Conservation (phyloP, 1,140 invertebrate species). For the Drosophila persimilis region DNA sequence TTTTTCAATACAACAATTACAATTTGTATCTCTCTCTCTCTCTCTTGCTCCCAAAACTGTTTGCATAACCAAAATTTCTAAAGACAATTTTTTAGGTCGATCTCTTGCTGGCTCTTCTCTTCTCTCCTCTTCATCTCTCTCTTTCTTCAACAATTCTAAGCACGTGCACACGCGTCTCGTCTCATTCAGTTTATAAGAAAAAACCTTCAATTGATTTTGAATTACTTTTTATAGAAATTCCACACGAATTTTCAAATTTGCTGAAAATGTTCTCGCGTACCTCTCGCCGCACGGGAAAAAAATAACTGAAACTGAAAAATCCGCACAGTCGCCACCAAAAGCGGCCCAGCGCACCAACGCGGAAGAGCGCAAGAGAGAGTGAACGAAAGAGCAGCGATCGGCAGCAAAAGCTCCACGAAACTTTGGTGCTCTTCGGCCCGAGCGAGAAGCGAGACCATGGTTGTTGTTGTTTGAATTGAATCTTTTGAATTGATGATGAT, state of each 20-base stretch:
- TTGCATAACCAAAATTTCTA: slow-evolving; percentile 70
- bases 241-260: slow-evolving; percentile 27
- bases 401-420: slow-evolving; percentile 34
- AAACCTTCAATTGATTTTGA: slow-evolving; percentile 57
- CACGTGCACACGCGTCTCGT: slow-evolving; percentile 18
- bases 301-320: slow-evolving; percentile 24
- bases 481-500: slow-evolving; percentile 71
- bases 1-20: slow-evolving; percentile 19
- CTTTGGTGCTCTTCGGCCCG: slow-evolving; percentile 2
- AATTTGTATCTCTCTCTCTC: slow-evolving; percentile 2
- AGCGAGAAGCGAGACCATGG: slow-evolving; percentile 5
- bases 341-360: too few species aligned
- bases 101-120: neutral
- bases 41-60: slow-evolving; percentile 42
- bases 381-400: slow-evolving; percentile 5
- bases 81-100: slow-evolving; percentile 23
- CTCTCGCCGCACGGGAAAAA: slow-evolving; percentile 39
- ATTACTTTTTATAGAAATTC: slow-evolving; percentile 38
- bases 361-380: slow-evolving; percentile 23
- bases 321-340: slow-evolving; percentile 8
- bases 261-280: slow-evolving; percentile 29
- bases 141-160: neutral
- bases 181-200: slow-evolving; percentile 9
- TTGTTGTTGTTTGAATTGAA: slow-evolving; percentile 44
- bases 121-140: too few species aligned